These are phyloP conservation scores for Microdon myrmicae DNA, from an alignment of 2,888 invertebrate species.

Conservation along the genomic window DNA sequence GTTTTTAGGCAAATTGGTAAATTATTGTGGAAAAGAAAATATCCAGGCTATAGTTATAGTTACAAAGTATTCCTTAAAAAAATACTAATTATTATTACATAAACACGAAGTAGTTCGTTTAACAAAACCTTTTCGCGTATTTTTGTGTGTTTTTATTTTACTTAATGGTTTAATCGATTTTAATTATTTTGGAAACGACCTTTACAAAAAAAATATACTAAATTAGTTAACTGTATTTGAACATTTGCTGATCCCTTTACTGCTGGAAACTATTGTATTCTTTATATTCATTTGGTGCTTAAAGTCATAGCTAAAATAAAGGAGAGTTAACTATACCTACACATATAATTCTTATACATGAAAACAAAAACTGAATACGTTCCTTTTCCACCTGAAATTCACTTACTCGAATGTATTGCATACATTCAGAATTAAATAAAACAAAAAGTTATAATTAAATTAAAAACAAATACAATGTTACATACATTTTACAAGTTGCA, in stretches of 20 bases:
- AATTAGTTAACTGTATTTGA: conserved; percentile 49
- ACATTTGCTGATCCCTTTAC: conserved; percentile 26
- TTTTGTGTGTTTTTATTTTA: conserved; percentile 12
- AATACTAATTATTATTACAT: conserved; percentile 24
- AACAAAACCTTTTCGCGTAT: too few species aligned
- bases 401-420: conserved; percentile 38
- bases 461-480: conserved; percentile 16
- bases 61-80: conserved; percentile 24
- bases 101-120: too few species aligned
- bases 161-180: too few species aligned
- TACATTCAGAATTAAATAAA: conserved; percentile 31
- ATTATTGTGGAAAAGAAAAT: conserved; percentile 31
- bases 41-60: conserved; percentile 18
- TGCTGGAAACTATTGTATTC: conserved; percentile 23
- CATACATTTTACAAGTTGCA: conserved; percentile 21
- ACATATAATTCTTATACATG: conserved; percentile 2
- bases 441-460: too few species aligned
- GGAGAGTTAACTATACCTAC: conserved; percentile 24
- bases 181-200: too few species aligned
- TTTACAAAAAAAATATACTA: conserved; percentile 34
- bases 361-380: conserved; percentile 16
- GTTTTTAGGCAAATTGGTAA: conserved; percentile 23
- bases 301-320: conserved; percentile 10
- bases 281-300: conserved; percentile 16
- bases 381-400: conserved; percentile 22